A percentile compares a stretch with the other conserved stretches of the same genome.
Conservation (phyloP, 2,797 vertebrate genomes). For the Onychomys leucogaster region DNA sequence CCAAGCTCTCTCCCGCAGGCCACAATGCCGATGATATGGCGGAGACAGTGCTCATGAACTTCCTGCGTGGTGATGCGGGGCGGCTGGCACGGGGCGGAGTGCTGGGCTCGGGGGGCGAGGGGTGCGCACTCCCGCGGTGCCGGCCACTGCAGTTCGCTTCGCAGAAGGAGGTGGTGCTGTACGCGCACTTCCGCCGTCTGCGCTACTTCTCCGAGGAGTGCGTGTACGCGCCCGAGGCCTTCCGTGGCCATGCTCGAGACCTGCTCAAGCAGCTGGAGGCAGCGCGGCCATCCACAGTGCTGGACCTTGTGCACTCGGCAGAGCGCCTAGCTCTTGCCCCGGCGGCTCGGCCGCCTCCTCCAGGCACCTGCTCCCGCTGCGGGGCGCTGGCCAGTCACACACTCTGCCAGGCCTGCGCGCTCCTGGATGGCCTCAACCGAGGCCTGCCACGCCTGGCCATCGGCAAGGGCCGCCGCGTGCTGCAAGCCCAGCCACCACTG, state of each 20-base stretch:
- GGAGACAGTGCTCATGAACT: conserved; percentile 95
- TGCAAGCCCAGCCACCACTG: not conserved
- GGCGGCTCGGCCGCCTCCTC: conserved; percentile 87
- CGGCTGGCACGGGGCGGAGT: conserved; percentile 88
- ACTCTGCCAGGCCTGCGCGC: conserved; percentile 94
- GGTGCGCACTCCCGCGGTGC: conserved; percentile 92
- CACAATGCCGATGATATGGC: conserved; percentile 95
- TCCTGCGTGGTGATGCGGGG: conserved; percentile 93
- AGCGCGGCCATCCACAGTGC: conserved; percentile 91
- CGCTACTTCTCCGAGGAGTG: conserved; percentile 96
- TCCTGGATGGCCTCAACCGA: conserved; percentile 93
- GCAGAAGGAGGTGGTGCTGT: conserved; percentile 96
- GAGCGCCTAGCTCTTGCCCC: conserved; percentile 92
- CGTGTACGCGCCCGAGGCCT: conserved; percentile 95
- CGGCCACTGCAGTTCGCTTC: conserved; percentile 93
- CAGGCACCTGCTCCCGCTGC: conserved; percentile 91
- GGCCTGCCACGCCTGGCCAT: conserved; percentile 93
- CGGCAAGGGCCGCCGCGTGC: conserved; percentile 90
- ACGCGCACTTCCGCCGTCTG: conserved; percentile 94
- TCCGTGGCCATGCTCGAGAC: conserved; percentile 92
- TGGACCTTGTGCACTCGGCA: conserved; percentile 94
- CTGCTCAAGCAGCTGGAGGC: conserved; percentile 91
- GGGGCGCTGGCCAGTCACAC: conserved; percentile 94
- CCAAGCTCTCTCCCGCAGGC: conserved; percentile 83
- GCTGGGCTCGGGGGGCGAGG: conserved; percentile 88